These are phyloP conservation scores for Caenorhabditis auriculariae DNA, from an alignment of 2,888 invertebrate species.

Conservation along the genomic window DNA sequence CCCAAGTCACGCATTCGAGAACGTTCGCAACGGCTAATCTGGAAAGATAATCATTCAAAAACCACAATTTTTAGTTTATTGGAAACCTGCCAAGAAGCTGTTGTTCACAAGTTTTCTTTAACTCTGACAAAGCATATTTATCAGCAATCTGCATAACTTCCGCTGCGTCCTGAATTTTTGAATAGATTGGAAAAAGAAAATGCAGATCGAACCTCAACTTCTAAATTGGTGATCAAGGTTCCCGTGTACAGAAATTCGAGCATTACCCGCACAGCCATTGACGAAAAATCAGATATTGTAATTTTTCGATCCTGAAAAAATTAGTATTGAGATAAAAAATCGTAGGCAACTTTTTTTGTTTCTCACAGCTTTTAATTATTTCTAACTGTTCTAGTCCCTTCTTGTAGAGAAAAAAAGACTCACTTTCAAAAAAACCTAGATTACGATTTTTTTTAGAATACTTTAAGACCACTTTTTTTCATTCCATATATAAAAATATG, in stretches of 20 bases:
- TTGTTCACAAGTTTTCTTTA: constrained; percentile 58
- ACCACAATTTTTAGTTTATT: neutral
- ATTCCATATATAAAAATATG: too few species aligned
- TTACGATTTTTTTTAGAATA: too few species aligned
- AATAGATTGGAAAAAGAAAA: neutral
- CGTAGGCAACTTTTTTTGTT: too few species aligned
- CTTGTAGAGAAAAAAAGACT: too few species aligned
- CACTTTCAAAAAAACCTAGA: too few species aligned
- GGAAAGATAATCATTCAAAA: constrained; percentile 1
- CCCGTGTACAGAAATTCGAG: constrained; percentile 50
- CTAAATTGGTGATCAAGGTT: constrained; percentile 27
- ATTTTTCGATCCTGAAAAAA: constrained; percentile 25
- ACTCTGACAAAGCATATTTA: constrained; percentile 58
- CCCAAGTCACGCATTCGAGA: constrained; percentile 49
- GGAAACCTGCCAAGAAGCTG: constrained; percentile 32
- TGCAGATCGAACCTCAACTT: constrained; percentile 7
- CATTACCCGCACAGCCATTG: constrained; percentile 53
- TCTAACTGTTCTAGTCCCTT: too few species aligned
- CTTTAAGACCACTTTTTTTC: too few species aligned
- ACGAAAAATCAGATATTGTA: constrained; percentile 43
- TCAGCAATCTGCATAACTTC: constrained; percentile 61
- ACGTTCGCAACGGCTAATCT: constrained; percentile 50
- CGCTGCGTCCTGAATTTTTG: constrained; percentile 21
- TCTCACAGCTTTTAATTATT: too few species aligned
- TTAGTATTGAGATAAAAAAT: too few species aligned